A percentile compares a stretch with the other conserved stretches of the same genome.
Conservation (phyloP, 2,888 invertebrate genomes). For the Lysandra coridon region DNA sequence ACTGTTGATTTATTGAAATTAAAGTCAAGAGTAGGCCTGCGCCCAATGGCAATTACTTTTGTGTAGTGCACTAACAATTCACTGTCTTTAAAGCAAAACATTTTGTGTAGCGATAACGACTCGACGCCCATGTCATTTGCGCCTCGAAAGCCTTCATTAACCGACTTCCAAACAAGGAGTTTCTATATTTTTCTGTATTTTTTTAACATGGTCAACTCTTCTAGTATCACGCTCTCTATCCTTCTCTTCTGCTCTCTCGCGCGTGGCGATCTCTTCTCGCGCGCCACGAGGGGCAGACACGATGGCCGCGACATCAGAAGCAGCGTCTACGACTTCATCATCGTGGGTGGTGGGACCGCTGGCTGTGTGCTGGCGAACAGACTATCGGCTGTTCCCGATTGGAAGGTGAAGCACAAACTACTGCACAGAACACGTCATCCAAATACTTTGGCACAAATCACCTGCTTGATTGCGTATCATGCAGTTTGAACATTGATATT, state of each 20-base stretch:
- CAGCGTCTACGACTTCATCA: constrained; percentile 76
- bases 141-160: no score
- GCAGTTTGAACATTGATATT: neutral
- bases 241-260: constrained; percentile 36
- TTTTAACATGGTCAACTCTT: neutral
- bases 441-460: no score
- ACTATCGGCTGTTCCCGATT: constrained; percentile 65
- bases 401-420: constrained; percentile 61
- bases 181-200: no score
- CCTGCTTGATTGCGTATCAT: no score
- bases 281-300: constrained; percentile 62
- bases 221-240: neutral
- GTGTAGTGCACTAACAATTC: no score
- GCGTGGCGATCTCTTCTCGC: constrained; percentile 61
- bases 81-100: no score
- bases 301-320: constrained; percentile 63
- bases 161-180: no score
- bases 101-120: no score
- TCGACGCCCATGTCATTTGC: no score
- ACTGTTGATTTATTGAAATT: no score
- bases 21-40: no score
- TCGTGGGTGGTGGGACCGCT: constrained; percentile 72
- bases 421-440: neutral
- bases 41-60: no score
- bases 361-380: constrained; percentile 73